Conservation (phyloP, 2,797 vertebrate genomes). For the Lutjanus campechanus region DNA sequence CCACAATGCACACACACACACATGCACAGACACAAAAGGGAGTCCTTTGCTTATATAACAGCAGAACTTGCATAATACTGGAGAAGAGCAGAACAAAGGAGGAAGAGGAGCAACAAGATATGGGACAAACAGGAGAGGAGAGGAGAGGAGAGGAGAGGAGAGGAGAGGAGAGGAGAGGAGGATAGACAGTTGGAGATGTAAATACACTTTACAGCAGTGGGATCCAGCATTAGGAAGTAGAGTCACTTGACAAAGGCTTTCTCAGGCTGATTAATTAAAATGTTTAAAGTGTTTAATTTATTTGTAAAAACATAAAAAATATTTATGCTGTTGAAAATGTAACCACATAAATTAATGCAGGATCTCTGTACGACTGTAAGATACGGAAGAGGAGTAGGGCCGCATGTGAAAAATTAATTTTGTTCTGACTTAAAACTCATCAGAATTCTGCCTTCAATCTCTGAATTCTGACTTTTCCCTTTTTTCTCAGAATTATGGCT, state of each 20-base stretch:
- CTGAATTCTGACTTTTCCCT: too few species aligned
- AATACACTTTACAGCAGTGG: neutral
- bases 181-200: neutral
- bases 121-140: neutral
- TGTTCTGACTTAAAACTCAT: too few species aligned
- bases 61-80: constrained; percentile 45
- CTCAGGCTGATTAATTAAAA: neutral
- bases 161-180: neutral
- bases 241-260: neutral
- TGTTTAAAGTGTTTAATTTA: neutral
- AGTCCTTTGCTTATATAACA: constrained; percentile 50
- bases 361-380: too few species aligned
- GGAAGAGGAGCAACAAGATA: constrained; percentile 5
- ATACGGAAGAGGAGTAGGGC: too few species aligned
- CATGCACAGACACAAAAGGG: constrained; percentile 24
- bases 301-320: neutral
- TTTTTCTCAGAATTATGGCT: too few species aligned
- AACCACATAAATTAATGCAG: too few species aligned
- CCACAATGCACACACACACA: neutral
- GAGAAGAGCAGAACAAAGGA: constrained; percentile 6
- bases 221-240: too few species aligned
- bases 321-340: neutral
- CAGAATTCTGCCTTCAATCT: too few species aligned
- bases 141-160: neutral
- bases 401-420: too few species aligned